Conservation (phyloP, 1,140 invertebrate genomes). For the Drosophila rhopaloa region DNA sequence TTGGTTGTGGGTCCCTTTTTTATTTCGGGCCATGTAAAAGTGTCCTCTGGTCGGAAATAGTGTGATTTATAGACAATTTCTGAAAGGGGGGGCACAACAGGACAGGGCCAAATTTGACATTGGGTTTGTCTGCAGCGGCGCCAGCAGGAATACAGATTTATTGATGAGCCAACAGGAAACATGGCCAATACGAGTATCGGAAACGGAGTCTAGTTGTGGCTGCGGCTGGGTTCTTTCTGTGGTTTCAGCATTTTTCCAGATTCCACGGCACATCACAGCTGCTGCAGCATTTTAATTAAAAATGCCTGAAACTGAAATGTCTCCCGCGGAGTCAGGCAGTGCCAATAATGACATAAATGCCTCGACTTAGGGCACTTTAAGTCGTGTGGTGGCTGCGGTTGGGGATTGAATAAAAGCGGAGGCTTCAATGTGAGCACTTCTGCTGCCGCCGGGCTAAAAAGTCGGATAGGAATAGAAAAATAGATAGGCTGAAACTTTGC, state of each 20-base stretch:
- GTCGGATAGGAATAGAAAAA: slow-evolving; percentile 20
- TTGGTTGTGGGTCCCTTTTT: slow-evolving; percentile 39
- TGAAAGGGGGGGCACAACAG: not conserved
- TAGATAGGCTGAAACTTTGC: slow-evolving; percentile 38
- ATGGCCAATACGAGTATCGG: slow-evolving; percentile 54
- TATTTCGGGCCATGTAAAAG: slow-evolving; percentile 9
- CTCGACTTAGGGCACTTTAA: slow-evolving; percentile 49
- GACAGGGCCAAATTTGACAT: slow-evolving; percentile 40
- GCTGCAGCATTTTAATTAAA: slow-evolving; percentile 76
- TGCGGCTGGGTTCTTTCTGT: slow-evolving; percentile 34
- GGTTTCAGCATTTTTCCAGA: slow-evolving; percentile 58
- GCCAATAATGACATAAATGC: slow-evolving; percentile 60
- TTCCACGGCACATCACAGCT: slow-evolving; percentile 46
- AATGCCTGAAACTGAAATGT: slow-evolving; percentile 50
- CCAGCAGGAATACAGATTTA: slow-evolving; percentile 72
- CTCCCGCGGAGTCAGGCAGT: slow-evolving; percentile 17
- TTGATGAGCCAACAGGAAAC: slow-evolving; percentile 75
- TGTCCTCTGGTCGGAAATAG: slow-evolving; percentile 50
- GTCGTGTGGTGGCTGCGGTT: slow-evolving; percentile 51
- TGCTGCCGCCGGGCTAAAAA: slow-evolving; percentile 8
- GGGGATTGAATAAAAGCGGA: slow-evolving; percentile 26
- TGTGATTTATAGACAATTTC: slow-evolving; percentile 72
- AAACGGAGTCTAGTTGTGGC: slow-evolving; percentile 40
- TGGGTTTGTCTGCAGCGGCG: slow-evolving; percentile 61
- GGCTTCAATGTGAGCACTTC: slow-evolving; percentile 29